These are phyloP conservation scores for Onchidella celtica DNA, from an alignment of 2,888 invertebrate species.

Conservation along the genomic window DNA sequence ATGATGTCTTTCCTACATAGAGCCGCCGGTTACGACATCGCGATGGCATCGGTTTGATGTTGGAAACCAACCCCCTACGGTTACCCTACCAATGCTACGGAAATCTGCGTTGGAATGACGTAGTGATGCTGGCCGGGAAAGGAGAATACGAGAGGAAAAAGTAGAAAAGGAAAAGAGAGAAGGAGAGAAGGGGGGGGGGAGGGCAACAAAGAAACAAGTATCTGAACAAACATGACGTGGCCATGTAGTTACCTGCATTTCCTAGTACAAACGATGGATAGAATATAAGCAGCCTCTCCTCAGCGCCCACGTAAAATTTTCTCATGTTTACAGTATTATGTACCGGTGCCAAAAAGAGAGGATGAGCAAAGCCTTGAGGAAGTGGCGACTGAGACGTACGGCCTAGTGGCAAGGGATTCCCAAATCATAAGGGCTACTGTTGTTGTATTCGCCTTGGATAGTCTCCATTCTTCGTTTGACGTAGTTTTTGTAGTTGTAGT, in stretches of 20 bases:
- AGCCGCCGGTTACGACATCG: no score
- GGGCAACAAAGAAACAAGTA: not conserved
- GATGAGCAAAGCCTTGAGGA: not conserved
- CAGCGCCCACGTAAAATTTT: no score
- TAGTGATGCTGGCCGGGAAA: no score
- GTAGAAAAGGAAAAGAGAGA: not conserved
- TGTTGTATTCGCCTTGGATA: not conserved
- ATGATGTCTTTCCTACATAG: no score
- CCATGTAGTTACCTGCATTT: no score
- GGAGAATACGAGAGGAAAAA: not conserved
- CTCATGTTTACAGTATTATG: conserved; percentile 11
- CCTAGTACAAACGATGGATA: no score
- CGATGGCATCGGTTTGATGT: no score
- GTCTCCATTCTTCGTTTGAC: not conserved
- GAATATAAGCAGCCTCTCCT: no score
- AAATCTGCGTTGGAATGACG: no score
- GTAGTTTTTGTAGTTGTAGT: not conserved
- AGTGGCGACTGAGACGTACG: not conserved
- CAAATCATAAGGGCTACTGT: not conserved
- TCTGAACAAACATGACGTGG: no score
- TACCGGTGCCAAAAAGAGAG: conserved; percentile 12
- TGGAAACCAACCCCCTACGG: no score
- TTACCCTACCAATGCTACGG: no score
- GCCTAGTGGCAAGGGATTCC: not conserved
- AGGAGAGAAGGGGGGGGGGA: not conserved